Conservation (phyloP, 2,113 vertebrate species). For the Dissostichus mawsoni region DNA sequence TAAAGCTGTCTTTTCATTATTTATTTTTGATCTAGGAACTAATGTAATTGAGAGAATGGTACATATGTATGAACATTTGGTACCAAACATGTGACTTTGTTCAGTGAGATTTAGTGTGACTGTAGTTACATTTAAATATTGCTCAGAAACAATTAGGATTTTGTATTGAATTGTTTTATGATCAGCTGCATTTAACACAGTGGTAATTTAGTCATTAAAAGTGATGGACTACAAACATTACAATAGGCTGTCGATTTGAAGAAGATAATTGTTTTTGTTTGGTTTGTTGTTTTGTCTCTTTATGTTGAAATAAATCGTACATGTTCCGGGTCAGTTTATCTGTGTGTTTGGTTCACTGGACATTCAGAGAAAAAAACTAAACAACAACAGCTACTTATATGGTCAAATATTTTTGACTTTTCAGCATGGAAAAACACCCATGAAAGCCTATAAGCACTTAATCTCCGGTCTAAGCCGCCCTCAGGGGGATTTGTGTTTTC, state of each 20-base stretch:
- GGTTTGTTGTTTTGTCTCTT: neutral
- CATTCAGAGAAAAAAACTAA: neutral
- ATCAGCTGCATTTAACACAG: neutral
- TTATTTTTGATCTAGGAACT: constrained; percentile 5
- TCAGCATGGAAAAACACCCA: constrained; percentile 23
- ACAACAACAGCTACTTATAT: neutral
- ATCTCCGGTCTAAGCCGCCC: constrained; percentile 37
- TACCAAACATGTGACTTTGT: neutral
- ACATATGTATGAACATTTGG: neutral
- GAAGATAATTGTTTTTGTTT: constrained; percentile 12
- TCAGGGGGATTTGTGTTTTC: constrained; percentile 39
- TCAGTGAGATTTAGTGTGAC: neutral
- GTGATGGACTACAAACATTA: constrained; percentile 42
- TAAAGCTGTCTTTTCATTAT: constrained; percentile 32
- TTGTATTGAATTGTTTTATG: neutral
- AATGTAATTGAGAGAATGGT: constrained; percentile 24
- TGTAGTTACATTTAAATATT: neutral
- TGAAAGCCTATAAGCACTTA: constrained; percentile 39
- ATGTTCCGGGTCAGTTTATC: constrained; percentile 8
- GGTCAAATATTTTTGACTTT: constrained; percentile 37
- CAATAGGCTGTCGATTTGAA: constrained; percentile 34
- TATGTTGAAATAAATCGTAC: neutral
- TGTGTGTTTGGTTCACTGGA: neutral
- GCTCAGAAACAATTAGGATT: neutral
- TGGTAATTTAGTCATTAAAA: constrained; percentile 42